Conservation (phyloP, 2,113 vertebrate species). For the Atractosteus spatula region DNA sequence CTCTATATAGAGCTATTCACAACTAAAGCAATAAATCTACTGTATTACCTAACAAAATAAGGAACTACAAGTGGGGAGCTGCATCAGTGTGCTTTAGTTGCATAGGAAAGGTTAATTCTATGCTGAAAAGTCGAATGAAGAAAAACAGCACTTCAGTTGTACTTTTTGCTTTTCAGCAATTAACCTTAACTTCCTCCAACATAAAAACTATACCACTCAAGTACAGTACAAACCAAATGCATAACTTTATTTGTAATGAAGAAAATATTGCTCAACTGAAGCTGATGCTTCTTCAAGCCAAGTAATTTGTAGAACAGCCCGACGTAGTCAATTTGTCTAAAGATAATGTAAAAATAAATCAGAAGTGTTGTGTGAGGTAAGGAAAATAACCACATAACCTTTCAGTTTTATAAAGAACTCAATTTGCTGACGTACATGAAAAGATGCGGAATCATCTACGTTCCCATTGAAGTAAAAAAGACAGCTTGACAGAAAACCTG, state of each 20-base stretch:
- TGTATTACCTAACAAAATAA: no score
- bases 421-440: constrained; percentile 22
- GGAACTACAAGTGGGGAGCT: no score
- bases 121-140: not conserved
- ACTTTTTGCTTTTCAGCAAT: no score
- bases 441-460: constrained; percentile 16
- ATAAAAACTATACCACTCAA: no score
- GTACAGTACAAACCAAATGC: no score
- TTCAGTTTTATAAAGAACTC: constrained; percentile 4
- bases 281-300: not conserved
- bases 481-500: constrained; percentile 38
- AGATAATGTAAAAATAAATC: not conserved
- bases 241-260: no score
- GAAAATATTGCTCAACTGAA: no score
- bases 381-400: constrained; percentile 4
- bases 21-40: no score
- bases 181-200: no score
- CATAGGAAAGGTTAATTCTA: not conserved
- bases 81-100: no score
- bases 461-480: constrained; percentile 15
- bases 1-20: no score
- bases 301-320: not conserved
- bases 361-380: not conserved
- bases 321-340: not conserved
- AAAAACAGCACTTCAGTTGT: not conserved